Conservation (phyloP, 1,140 invertebrate species). For the Stratiolaelaps scimitus region DNA sequence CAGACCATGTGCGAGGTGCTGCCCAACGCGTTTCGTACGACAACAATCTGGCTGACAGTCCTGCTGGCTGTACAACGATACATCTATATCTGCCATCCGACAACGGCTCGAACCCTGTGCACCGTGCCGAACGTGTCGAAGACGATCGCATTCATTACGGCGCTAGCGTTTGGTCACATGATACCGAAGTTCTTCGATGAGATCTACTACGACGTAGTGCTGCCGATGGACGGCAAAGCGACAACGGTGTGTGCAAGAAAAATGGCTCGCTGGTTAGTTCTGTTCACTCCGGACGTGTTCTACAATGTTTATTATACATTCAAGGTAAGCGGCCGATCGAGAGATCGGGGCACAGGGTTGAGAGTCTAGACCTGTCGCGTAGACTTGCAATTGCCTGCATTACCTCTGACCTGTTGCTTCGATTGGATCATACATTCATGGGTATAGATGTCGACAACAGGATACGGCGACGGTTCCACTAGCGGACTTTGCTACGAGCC, state of each 20-base stretch:
- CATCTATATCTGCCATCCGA: conserved; percentile 79
- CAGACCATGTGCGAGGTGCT: conserved; percentile 54
- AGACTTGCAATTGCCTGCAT: conserved; percentile 32
- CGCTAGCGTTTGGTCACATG: conserved; percentile 57
- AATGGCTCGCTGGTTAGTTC: conserved; percentile 34
- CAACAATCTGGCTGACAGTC: conserved; percentile 77
- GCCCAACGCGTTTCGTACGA: conserved; percentile 77
- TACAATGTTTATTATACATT: conserved; percentile 56
- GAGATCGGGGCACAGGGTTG: too few relatives aligned
- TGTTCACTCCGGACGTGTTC: conserved; percentile 55
- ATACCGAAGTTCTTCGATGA: conserved; percentile 28
- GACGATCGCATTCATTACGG: conserved; percentile 58
- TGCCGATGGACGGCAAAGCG: conserved; percentile 33
- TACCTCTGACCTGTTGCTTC: too few relatives aligned
- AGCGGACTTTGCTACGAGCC: too few relatives aligned
- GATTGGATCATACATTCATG: too few relatives aligned
- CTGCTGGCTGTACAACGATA: conserved; percentile 74
- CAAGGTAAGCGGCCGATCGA: conserved; percentile 34
- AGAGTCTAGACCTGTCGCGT: too few relatives aligned
- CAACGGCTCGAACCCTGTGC: conserved; percentile 67
- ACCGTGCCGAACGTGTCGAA: conserved; percentile 66
- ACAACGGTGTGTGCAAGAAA: conserved; percentile 28
- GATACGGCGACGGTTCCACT: too few relatives aligned
- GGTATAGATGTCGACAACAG: too few relatives aligned
- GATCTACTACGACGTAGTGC: conserved; percentile 10